Percentiles rank a stretch among this genome's conserved stretches.
Conservation (phyloP, 2,113 vertebrate species). For the Chlorodrepanis virens region DNA sequence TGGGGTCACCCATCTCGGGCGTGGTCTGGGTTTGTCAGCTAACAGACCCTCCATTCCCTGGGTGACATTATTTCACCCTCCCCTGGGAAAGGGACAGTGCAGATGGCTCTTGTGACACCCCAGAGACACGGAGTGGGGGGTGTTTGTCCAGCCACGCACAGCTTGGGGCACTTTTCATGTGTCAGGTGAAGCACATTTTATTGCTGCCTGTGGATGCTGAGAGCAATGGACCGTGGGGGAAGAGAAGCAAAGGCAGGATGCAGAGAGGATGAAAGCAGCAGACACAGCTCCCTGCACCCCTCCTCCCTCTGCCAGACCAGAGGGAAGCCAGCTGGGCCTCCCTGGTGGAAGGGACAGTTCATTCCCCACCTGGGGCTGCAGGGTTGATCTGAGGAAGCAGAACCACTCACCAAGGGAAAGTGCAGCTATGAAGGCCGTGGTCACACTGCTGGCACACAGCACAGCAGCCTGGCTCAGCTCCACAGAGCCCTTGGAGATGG, state of each 20-base stretch:
- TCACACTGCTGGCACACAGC: slow-evolving; percentile 91
- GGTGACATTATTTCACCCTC: not conserved
- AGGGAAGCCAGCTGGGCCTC: not conserved
- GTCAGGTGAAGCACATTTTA: not conserved
- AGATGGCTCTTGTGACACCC: not conserved
- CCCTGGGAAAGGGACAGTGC: not conserved
- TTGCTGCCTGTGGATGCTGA: not conserved
- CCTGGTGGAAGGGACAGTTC: not conserved
- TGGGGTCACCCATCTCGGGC: accelerated
- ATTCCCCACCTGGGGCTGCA: not conserved
- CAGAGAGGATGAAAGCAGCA: not conserved
- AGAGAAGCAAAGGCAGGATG: not conserved
- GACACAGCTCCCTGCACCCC: not conserved
- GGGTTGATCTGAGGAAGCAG: not conserved
- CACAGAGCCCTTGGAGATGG: slow-evolving; percentile 79
- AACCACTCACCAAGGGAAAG: slow-evolving; percentile 83
- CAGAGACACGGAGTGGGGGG: accelerated
- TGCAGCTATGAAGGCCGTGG: slow-evolving; percentile 89
- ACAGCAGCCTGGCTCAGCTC: slow-evolving; percentile 83
- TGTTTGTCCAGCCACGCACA: not conserved
- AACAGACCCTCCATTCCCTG: not conserved
- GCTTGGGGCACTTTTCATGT: not conserved
- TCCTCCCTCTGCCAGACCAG: not conserved
- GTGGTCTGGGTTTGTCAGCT: not conserved
- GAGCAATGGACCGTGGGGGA: not conserved